Conservation (phyloP, 2,797 vertebrate species). For the Decapterus maruadsi region DNA sequence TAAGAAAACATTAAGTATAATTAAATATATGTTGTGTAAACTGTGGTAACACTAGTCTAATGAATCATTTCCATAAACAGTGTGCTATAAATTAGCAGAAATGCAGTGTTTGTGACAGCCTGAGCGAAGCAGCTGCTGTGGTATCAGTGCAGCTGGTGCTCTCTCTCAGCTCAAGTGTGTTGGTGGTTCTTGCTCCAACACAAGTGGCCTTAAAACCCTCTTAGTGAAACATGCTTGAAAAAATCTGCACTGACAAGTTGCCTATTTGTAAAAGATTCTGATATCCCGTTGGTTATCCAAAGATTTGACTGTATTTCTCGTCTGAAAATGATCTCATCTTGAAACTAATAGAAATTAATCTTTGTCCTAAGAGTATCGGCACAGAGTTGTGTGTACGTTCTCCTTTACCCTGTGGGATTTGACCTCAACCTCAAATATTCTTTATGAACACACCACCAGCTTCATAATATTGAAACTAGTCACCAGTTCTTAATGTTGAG, state of each 20-base stretch:
- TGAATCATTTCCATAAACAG: slow-evolving; percentile 35
- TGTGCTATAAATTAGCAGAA: slow-evolving; percentile 35
- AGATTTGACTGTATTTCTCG: neutral
- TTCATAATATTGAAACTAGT: no score
- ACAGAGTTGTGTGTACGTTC: no score
- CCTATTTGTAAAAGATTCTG: slow-evolving; percentile 5
- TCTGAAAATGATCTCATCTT: neutral
- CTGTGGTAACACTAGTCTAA: slow-evolving; percentile 2
- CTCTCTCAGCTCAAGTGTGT: slow-evolving; percentile 26
- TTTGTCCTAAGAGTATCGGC: neutral
- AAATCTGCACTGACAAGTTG: slow-evolving; percentile 3
- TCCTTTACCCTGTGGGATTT: neutral
- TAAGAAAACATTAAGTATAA: neutral
- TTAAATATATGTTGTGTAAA: slow-evolving; percentile 5
- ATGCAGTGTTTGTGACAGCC: slow-evolving; percentile 31
- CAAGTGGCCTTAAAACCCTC: neutral
- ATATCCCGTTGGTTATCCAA: neutral
- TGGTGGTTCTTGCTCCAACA: slow-evolving; percentile 2
- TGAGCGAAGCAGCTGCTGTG: slow-evolving; percentile 40
- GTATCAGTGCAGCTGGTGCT: slow-evolving; percentile 32
- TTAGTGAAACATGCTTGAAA: neutral
- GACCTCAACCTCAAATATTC: neutral
- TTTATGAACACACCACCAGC: no score
- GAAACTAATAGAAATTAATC: neutral
- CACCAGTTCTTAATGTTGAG: no score